These are phyloP conservation scores for Valencia hispanica DNA, from an alignment of 2,797 vertebrate genomes.

Conservation along the genomic window DNA sequence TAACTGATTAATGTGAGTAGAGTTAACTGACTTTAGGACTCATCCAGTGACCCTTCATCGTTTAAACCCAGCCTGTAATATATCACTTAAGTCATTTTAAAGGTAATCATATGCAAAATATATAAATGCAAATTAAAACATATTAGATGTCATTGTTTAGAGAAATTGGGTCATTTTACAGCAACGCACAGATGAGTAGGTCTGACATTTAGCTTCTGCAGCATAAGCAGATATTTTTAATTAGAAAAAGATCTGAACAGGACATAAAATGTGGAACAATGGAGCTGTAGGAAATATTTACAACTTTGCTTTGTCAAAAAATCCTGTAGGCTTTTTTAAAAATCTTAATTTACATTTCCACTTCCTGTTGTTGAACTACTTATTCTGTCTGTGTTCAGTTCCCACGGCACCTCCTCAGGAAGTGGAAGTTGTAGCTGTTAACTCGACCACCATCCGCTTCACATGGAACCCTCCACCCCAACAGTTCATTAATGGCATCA, in stretches of 20 bases:
- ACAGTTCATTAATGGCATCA: slow-evolving; percentile 97
- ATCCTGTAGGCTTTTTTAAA: neutral
- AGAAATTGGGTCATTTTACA: slow-evolving; percentile 49
- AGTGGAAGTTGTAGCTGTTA: slow-evolving; percentile 87
- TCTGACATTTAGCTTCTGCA: slow-evolving; percentile 65
- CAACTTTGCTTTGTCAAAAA: slow-evolving; percentile 15
- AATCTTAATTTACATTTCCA: slow-evolving; percentile 7
- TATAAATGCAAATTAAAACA: slow-evolving; percentile 35
- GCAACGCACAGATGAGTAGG: slow-evolving; percentile 21
- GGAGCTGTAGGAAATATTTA: slow-evolving; percentile 19
- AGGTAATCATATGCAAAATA: slow-evolving; percentile 35
- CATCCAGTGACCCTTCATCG: slow-evolving; percentile 24
- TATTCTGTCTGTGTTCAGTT: slow-evolving; percentile 77
- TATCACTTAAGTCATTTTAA: slow-evolving; percentile 29
- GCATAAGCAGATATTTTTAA: slow-evolving; percentile 52
- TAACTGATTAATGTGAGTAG: slow-evolving; percentile 2
- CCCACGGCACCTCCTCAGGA: slow-evolving; percentile 94
- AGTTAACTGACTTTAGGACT: slow-evolving; percentile 14
- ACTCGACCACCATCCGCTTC: slow-evolving; percentile 92
- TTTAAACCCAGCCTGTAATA: slow-evolving; percentile 26
- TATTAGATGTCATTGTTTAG: slow-evolving; percentile 32
- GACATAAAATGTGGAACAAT: slow-evolving; percentile 46
- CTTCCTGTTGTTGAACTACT: slow-evolving; percentile 4
- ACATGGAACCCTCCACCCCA: slow-evolving; percentile 94
- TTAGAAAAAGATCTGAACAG: slow-evolving; percentile 42